Evolutionary conservation across 2,113 vertebrate species (phyloP).

Genomic region (Pseudorasbora parva): DNA sequence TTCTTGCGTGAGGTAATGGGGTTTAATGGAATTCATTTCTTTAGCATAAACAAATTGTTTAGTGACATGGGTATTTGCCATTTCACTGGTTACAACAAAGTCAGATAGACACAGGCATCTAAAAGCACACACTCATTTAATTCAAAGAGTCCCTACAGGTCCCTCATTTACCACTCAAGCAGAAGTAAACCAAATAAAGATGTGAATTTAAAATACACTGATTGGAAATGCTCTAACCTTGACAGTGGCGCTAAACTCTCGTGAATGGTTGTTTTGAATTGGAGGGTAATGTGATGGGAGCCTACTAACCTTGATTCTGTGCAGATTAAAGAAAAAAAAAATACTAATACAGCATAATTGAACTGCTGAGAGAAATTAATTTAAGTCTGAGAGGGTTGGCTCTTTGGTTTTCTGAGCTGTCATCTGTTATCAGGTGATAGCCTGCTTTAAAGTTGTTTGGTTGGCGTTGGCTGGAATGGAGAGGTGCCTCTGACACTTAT

Average conservation of each 20-base stretch:
- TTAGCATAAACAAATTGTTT: slow-evolving; percentile 52
- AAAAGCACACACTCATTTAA: slow-evolving; percentile 7
- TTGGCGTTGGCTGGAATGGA: slow-evolving; percentile 24
- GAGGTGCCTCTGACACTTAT: slow-evolving; percentile 38
- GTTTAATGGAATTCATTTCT: slow-evolving; percentile 45
- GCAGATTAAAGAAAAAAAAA: slow-evolving; percentile 18
- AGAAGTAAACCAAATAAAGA: slow-evolving; percentile 36
- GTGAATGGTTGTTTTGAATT: slow-evolving; percentile 3
- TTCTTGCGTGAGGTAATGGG: slow-evolving; percentile 39
- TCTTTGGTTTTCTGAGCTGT: slow-evolving; percentile 17
- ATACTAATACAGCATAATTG: slow-evolving; percentile 20
- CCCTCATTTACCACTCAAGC: slow-evolving; percentile 22
- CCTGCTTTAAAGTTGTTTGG: slow-evolving; percentile 36
- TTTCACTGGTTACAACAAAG: slow-evolving; percentile 33
- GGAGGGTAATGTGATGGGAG: not conserved
- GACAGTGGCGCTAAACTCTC: slow-evolving; percentile 2
- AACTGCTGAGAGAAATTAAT: not conserved
- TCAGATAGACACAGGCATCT: not conserved
- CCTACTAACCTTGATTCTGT: slow-evolving; percentile 37
- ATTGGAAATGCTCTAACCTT: slow-evolving; percentile 3
- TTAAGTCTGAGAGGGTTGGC: not conserved
- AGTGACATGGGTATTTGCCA: slow-evolving; percentile 36
- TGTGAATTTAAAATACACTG: slow-evolving; percentile 20
- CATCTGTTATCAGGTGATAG: slow-evolving; percentile 39
- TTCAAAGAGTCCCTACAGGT: slow-evolving; percentile 31